A percentile compares a stretch with the other conserved stretches of the same genome.
Conservation (phyloP, 2,888 invertebrate genomes). For the Papilio protenor region DNA sequence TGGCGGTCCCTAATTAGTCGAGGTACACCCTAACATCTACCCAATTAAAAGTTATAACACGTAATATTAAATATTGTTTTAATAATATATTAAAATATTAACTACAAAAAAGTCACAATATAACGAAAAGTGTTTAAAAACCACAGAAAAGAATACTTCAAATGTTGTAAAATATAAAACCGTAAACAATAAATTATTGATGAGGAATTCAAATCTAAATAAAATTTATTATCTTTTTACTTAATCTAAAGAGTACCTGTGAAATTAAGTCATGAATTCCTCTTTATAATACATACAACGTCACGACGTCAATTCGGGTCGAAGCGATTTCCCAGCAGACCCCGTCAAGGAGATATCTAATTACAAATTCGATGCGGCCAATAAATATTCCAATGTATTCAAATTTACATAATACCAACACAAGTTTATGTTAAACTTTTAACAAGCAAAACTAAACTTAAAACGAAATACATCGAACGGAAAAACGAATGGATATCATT, state of each 20-base stretch:
- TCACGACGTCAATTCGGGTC: conserved; percentile 66
- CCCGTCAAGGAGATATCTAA: conserved; percentile 70
- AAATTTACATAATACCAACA: conserved; percentile 67
- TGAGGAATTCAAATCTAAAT: not conserved
- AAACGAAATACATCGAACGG: conserved; percentile 45
- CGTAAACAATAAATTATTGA: not conserved
- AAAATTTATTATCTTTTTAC: not conserved
- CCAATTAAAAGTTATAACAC: conserved; percentile 77
- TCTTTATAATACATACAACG: conserved; percentile 57
- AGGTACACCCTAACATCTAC: conserved; percentile 63
- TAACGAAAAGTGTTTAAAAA: not conserved
- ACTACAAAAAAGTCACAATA: no score
- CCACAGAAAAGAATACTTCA: not conserved
- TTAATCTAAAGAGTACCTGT: not conserved
- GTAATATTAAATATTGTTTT: conserved; percentile 61
- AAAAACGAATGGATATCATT: conserved; percentile 50
- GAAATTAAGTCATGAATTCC: conserved; percentile 33
- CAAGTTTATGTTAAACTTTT: conserved; percentile 37
- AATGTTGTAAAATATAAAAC: not conserved
- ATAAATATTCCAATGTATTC: conserved; percentile 77
- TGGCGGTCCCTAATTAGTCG: conserved; percentile 72
- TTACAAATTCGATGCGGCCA: conserved; percentile 77
- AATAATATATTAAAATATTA: conserved; percentile 54
- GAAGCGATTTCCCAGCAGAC: conserved; percentile 75
- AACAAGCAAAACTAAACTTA: conserved; percentile 41